A percentile compares a stretch with the other conserved stretches of the same genome.
Evolutionary conservation across 2,888 invertebrate genomes (phyloP).

Genomic region (Ormyrus thymus): DNA sequence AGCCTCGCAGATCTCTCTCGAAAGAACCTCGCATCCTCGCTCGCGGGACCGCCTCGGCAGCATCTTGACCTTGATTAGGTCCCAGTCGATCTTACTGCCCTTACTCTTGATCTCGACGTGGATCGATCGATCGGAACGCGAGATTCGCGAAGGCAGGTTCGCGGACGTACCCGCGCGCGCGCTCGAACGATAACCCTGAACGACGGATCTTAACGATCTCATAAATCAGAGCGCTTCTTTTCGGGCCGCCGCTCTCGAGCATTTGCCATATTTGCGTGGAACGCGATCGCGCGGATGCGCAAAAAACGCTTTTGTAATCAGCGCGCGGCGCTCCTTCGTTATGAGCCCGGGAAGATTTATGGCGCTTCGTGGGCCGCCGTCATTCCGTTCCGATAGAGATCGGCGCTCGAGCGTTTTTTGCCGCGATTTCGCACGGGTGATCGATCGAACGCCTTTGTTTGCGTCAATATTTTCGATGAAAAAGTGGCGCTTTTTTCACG

Average conservation of each 20-base stretch:
- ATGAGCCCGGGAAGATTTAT: conserved; percentile 4
- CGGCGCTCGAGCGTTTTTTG: too few relatives aligned
- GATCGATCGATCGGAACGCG: conserved; percentile 36
- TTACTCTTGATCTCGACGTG: conserved; percentile 18
- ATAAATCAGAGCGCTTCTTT: conserved; percentile 56
- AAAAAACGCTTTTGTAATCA: conserved; percentile 30
- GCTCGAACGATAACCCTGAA: conserved; percentile 28
- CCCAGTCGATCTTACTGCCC: conserved; percentile 1
- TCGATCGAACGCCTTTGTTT: too few relatives aligned
- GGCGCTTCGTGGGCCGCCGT: background rate
- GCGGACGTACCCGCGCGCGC: background rate
- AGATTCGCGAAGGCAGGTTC: conserved; percentile 24
- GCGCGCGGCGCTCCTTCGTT: background rate
- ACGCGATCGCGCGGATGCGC: background rate
- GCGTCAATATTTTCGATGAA: too few relatives aligned
- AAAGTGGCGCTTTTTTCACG: too few relatives aligned
- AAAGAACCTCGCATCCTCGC: background rate
- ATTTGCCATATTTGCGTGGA: conserved; percentile 17
- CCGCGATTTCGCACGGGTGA: too few relatives aligned
- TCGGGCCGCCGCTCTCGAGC: background rate
- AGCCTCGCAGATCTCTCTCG: background rate
- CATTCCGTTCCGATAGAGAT: too few relatives aligned
- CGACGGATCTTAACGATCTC: conserved; percentile 57
- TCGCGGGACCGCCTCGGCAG: conserved; percentile 5
- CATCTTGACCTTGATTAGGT: conserved; percentile 50